Percentiles rank a stretch among this genome's conserved stretches.
phyloP scores from a whole-genome alignment of 2,797 vertebrate species.

The Pipistrellus pipistrellus region DNA sequence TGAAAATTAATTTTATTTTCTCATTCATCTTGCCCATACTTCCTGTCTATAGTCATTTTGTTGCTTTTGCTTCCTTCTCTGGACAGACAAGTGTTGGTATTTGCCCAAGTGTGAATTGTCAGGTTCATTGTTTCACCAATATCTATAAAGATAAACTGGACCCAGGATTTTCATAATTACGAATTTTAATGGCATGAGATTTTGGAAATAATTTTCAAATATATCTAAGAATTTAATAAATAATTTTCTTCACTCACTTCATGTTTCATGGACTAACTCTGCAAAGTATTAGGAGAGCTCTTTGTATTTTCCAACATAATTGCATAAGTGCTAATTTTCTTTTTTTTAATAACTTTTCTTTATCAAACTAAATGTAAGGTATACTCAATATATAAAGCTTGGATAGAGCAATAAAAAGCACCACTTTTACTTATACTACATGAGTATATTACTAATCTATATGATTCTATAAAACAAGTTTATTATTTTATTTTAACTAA shows the following conservation, averaged over 20 bases:
- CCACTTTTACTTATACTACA: neutral
- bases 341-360: neutral
- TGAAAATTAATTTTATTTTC: constrained; percentile 9
- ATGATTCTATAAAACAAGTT: neutral
- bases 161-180: neutral
- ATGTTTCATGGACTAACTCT: neutral
- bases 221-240: neutral
- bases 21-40: neutral
- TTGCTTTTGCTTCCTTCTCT: neutral
- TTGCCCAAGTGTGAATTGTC: neutral
- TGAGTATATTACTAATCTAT: neutral
- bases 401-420: constrained; percentile 6
- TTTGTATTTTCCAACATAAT: neutral
- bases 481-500: constrained; percentile 1
- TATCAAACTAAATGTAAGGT: constrained; percentile 18
- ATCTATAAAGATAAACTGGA: neutral
- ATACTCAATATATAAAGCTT: neutral
- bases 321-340: neutral
- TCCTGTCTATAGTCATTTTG: neutral
- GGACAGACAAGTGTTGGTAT: neutral
- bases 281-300: neutral
- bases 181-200: neutral
- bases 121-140: neutral
- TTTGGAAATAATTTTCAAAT: constrained; percentile 17
- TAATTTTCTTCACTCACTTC: neutral